Evolutionary conservation across 2,113 vertebrate genomes (phyloP), one percentile per base, ranked within the genome.

Genomic region (Notiomystis cincta): DNA sequence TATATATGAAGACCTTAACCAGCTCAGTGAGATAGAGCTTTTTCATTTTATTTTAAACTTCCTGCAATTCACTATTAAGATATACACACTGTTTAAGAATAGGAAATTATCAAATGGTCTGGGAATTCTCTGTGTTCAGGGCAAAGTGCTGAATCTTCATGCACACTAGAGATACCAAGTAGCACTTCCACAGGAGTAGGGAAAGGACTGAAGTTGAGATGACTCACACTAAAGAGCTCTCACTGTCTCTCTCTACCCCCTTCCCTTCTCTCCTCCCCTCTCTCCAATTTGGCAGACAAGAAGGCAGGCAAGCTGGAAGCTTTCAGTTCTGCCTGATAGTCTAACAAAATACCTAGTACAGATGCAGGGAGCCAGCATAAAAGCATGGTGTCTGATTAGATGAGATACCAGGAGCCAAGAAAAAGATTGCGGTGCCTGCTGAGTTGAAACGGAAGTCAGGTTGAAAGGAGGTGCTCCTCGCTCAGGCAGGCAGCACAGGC

Each of bases 261-360:
- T 50, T 87, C 69, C 30, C 48, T 82, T 80, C 70, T 72, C 56
- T 78, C 47, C 47, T 82, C 45, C 40, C 42, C 40, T 71, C 76
- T 72, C 58, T 81, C 78, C 78, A 81, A 12, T 95, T 96, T 96
- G 81, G 85, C 96, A 96, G 69, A 83, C 35, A 92, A 93, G 82
- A 93, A 91, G 31, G 77, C 76, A 91, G 79, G 90, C 78, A 96
- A 87, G 73, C 76, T 85, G 86, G 94, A 94, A 95, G 79, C 94
- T 96, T 94, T 97, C 93, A 96, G 82, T 75, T 84, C 94, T 85
- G 73, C 25, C 40, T 84, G 78, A 89, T 62, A 93, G 90, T 87
- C 94, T 96, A 82, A 97, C 53, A 89, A 97, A 96, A 97, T 87
- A 78, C 90, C 95, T 96, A 84, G 67, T 76, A 37, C 57, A 79